These are phyloP conservation scores for Amyelois transitella DNA, from an alignment of 1,140 invertebrate species.

Conservation along the genomic window DNA sequence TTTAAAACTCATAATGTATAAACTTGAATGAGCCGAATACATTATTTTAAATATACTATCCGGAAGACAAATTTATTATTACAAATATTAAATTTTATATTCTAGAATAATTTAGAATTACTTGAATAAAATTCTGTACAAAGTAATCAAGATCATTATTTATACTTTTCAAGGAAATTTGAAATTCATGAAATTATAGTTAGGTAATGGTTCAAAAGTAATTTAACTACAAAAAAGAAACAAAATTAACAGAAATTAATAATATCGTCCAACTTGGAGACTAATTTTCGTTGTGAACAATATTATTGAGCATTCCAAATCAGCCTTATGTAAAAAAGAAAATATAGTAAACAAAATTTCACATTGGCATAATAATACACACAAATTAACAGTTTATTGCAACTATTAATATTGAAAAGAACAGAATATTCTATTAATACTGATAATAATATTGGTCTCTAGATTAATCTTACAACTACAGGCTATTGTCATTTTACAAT, in stretches of 20 bases:
- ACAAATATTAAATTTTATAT: constrained; percentile 23
- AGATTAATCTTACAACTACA: constrained; percentile 23
- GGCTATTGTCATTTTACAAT: constrained; percentile 41
- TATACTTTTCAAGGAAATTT: too few species aligned
- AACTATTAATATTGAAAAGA: too few species aligned
- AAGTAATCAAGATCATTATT: too few species aligned
- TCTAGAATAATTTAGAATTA: constrained; percentile 11
- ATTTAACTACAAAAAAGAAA: too few species aligned
- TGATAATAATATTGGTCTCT: constrained; percentile 28
- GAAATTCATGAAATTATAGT: too few species aligned
- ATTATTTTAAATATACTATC: constrained; percentile 55
- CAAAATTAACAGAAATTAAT: background rate
- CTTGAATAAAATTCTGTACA: too few species aligned
- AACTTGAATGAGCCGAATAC: constrained; percentile 48
- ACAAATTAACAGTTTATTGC: too few species aligned
- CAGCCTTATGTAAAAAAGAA: background rate
- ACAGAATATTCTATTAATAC: background rate
- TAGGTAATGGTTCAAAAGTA: too few species aligned
- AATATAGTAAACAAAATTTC: background rate
- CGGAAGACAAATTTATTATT: constrained; percentile 72
- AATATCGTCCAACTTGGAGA: background rate
- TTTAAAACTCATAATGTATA: constrained; percentile 30
- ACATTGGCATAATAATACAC: too few species aligned
- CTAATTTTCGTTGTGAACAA: background rate
- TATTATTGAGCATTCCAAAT: background rate